Evolutionary conservation across 2,888 invertebrate species (phyloP), one percentile per base, ranked within the genome.

Genomic region (Ennomos fuscantarius): DNA sequence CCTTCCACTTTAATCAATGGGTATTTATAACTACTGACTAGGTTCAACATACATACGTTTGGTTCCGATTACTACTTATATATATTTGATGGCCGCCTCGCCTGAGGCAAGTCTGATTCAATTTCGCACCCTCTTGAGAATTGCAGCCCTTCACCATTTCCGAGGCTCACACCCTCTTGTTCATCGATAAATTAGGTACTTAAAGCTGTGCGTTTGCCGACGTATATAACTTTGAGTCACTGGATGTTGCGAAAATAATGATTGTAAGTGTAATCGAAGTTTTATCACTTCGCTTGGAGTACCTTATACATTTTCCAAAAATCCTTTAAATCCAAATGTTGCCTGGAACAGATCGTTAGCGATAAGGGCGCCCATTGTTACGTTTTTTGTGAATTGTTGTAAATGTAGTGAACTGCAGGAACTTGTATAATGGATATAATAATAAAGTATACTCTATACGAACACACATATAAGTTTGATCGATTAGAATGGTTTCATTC

Each of bases 1-100:
- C 73, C 73, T 65, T 60, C 62, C 46, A 70, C 50, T 60, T 65
- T 63, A 65, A 70, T 67, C 66, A 68, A 69, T 66, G 62, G 60
- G 59, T 68, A 67, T 65, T 68, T 63, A 63, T 68, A 68, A 47
- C 65, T 48, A 50, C 50, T 53, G 53, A 51, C 40, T 41, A 49
- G 13, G n/a, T 41, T 41, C 41, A 44, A 43, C 37, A 41, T 33
- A 49, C 9, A 10, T 34, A 45, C 9, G 9, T 12, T 11, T 11
- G 12, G 9, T 41, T 24, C n/a, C 24, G 15, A 15, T 6, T 15
- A 41, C 13, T 15, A 41, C 24, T 41, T n/a, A n/a, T 15, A 31
- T 41, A 6, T 11, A n/a, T 6, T 12, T 12, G 37, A 12, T 39
- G 3, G 12, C 8, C 37, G 9, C 1, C 9, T 12, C 39, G 24